A percentile compares a stretch with the other conserved stretches of the same genome.
Evolutionary conservation across 2,113 vertebrate genomes (phyloP).

Genomic region (Ctenomys sociabilis): DNA sequence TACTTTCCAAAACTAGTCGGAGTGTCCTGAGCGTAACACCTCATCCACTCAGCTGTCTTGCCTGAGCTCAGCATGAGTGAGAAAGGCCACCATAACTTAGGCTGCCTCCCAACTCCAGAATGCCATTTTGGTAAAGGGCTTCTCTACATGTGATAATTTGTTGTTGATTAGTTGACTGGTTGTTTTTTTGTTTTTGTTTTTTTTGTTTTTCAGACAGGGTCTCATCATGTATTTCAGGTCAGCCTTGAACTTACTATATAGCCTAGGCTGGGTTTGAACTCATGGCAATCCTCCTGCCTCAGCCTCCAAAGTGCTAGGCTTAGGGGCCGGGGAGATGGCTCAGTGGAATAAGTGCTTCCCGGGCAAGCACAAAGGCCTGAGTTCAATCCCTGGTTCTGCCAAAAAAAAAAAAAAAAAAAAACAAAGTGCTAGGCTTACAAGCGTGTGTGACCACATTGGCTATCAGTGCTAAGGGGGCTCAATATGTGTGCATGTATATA

Average conservation of each 20-base stretch:
- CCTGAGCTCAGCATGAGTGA: neutral
- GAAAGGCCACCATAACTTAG: neutral
- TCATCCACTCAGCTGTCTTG: neutral
- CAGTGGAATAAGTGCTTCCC: no score
- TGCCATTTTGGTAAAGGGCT: neutral
- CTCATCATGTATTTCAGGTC: neutral
- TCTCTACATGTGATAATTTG: neutral
- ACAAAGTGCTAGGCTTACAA: neutral
- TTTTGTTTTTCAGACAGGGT: neutral
- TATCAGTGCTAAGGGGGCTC: neutral
- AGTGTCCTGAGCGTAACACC: slow-evolving; percentile 34
- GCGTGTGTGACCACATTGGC: neutral
- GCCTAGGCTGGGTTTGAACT: neutral
- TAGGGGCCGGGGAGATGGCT: no score
- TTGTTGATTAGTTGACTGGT: neutral
- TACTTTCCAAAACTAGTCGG: slow-evolving; percentile 3
- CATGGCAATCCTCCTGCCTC: neutral
- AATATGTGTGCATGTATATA: neutral
- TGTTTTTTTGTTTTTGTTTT: neutral
- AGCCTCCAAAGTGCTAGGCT: neutral
- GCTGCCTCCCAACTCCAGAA: neutral
- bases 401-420: no score
- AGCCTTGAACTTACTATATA: neutral
- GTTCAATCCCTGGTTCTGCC: no score
- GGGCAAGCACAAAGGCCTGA: no score